Evolutionary conservation across 2,113 vertebrate genomes (phyloP).

Genomic region (Ochotona princeps): DNA sequence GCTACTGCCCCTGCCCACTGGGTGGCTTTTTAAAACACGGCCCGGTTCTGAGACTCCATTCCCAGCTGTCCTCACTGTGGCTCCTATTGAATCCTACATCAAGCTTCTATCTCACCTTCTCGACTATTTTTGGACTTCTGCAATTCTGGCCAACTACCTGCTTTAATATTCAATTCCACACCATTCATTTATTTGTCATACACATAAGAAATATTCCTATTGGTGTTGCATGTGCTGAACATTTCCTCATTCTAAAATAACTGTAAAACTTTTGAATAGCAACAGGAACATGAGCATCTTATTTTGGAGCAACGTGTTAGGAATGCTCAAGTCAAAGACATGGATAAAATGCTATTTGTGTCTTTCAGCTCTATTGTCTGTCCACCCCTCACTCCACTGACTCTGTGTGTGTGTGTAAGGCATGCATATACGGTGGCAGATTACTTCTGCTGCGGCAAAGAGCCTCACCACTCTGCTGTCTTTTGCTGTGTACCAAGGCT

Average conservation of each 20-base stretch:
- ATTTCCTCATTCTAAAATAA: not conserved
- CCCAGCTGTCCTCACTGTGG: not conserved
- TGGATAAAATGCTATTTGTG: not conserved
- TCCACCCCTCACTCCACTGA: not conserved
- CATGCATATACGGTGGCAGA: not conserved
- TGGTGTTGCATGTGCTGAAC: not conserved
- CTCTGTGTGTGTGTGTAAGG: not conserved
- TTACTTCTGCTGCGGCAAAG: not conserved
- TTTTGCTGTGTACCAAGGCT: not conserved
- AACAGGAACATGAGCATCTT: not conserved
- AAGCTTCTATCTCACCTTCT: not conserved
- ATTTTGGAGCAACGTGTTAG: not conserved
- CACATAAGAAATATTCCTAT: not conserved
- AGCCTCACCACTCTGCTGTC: no score
- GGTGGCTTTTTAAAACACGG: not conserved
- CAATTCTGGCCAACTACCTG: fast-evolving
- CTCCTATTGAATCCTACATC: not conserved
- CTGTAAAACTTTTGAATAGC: not conserved
- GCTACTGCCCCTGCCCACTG: not conserved
- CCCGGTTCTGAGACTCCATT: not conserved
- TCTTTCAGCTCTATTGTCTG: not conserved
- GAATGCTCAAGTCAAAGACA: not conserved
- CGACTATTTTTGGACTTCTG: not conserved
- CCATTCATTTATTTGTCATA: fast-evolving
- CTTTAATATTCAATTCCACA: fast-evolving